Evolutionary conservation across 2,113 vertebrate genomes (phyloP).

Genomic region (Eleginops maclovinus): DNA sequence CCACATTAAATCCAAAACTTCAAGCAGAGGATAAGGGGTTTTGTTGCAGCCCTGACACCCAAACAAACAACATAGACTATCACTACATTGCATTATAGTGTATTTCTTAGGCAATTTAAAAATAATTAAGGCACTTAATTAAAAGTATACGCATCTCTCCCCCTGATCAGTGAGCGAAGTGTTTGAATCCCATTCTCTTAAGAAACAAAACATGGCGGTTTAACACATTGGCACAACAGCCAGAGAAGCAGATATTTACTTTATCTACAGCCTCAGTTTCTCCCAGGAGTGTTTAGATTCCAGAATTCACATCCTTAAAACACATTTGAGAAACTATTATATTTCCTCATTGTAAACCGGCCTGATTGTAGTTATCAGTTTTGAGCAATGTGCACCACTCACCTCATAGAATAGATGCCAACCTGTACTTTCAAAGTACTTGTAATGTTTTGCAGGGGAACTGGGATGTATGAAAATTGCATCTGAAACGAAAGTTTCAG

Average conservation of each 20-base stretch:
- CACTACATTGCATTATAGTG: not conserved
- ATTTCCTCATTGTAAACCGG: not conserved
- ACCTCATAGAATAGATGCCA: not conserved
- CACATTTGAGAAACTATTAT: not conserved
- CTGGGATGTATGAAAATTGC: not conserved
- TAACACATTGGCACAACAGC: not conserved
- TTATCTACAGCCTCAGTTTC: constrained; percentile 2
- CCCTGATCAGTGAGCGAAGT: constrained; percentile 3
- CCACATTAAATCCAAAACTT: not conserved
- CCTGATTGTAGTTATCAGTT: not conserved
- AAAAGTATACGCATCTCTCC: not conserved
- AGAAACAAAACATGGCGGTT: constrained; percentile 7
- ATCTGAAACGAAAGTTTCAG: not conserved
- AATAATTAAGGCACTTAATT: constrained; percentile 47
- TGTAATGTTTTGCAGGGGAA: not conserved
- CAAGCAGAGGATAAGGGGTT: not conserved
- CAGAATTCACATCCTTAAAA: not conserved
- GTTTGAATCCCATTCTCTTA: not conserved
- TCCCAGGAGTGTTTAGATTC: constrained; percentile 1
- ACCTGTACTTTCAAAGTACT: not conserved
- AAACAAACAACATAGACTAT: not conserved
- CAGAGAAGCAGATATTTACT: constrained; percentile 13
- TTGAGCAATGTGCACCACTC: not conserved
- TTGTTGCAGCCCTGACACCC: not conserved
- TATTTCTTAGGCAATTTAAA: constrained; percentile 12